Percentiles rank a stretch among this genome's conserved stretches.
Conservation (phyloP, 1,140 invertebrate genomes). For the Zaprionus inermis region DNA sequence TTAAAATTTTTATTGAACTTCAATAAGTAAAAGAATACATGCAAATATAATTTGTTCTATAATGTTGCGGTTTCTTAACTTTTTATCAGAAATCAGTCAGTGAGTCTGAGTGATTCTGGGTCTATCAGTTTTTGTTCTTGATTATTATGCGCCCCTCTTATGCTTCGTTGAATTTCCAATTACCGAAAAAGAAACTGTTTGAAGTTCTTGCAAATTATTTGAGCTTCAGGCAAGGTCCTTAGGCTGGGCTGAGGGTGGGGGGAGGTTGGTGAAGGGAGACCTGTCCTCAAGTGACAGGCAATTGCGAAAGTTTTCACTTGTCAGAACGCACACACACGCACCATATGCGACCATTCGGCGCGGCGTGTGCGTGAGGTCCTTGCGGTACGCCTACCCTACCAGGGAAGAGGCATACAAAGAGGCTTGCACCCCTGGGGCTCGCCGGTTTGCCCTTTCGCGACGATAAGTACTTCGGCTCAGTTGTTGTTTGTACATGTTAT, state of each 20-base stretch:
- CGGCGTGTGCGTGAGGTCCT: conserved; percentile 22
- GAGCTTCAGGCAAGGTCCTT: background rate
- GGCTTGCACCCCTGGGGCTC: background rate
- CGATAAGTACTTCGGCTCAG: conserved; percentile 68
- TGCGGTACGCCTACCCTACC: conserved; percentile 6
- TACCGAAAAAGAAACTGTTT: conserved; percentile 1
- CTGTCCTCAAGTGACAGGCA: conserved; percentile 16
- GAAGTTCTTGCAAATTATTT: background rate
- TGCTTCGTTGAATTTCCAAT: background rate
- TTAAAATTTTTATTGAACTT: no score
- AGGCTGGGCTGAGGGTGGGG: background rate
- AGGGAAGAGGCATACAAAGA: background rate
- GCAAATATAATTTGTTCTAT: no score
- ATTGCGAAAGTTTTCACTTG: conserved; percentile 27
- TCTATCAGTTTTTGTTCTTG: background rate
- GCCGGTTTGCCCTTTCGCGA: conserved; percentile 42
- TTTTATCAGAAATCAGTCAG: background rate
- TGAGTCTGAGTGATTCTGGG: background rate
- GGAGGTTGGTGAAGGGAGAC: background rate
- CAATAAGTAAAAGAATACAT: no score
- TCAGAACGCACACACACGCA: conserved; percentile 4
- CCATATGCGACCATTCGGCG: conserved; percentile 31
- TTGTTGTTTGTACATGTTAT: conserved; percentile 77
- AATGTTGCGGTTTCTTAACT: background rate
- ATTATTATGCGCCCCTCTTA: background rate